phyloP scores from a whole-genome alignment of 2,888 invertebrate genomes.

The Cheilosia soror region DNA sequence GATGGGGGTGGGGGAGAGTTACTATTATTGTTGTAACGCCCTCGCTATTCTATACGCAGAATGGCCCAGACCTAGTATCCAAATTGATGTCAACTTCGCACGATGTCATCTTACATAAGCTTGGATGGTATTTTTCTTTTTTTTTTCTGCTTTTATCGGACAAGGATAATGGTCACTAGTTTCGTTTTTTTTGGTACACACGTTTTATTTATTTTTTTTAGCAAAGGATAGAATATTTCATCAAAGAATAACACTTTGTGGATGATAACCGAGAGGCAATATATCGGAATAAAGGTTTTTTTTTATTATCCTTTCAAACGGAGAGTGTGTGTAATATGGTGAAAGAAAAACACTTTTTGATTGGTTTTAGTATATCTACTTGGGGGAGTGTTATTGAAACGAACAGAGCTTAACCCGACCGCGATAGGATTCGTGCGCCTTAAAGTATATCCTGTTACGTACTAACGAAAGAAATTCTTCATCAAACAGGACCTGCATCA shows the following conservation, averaged over 20 bases:
- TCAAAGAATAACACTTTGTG: background rate
- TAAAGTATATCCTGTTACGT: slow-evolving; percentile 72
- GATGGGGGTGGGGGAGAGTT: slow-evolving; percentile 11
- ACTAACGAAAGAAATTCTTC: slow-evolving; percentile 65
- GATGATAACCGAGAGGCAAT: slow-evolving; percentile 5
- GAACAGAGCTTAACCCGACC: slow-evolving; percentile 59
- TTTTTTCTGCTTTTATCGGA: slow-evolving; percentile 12
- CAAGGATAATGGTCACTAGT: slow-evolving; percentile 53
- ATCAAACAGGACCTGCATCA: slow-evolving; percentile 70
- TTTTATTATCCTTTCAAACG: slow-evolving; percentile 31
- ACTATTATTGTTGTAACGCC: slow-evolving; percentile 61
- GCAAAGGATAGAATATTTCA: background rate
- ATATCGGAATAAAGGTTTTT: slow-evolving; percentile 8
- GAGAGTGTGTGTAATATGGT: slow-evolving; percentile 3
- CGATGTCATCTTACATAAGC: slow-evolving; percentile 75
- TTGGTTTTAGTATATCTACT: slow-evolving; percentile 16
- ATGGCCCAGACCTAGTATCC: slow-evolving; percentile 60
- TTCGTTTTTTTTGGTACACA: slow-evolving; percentile 43
- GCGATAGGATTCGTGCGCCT: slow-evolving; percentile 66
- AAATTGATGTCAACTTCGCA: slow-evolving; percentile 73
- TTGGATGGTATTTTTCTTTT: slow-evolving; percentile 34
- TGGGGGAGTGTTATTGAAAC: slow-evolving; percentile 43
- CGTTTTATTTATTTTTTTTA: slow-evolving; percentile 18
- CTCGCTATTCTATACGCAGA: slow-evolving; percentile 55
- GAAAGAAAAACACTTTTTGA: slow-evolving; percentile 17